Evolutionary conservation across 2,113 vertebrate species (phyloP), one percentile per base, ranked within the genome.

Genomic region (Bos javanicus): DNA sequence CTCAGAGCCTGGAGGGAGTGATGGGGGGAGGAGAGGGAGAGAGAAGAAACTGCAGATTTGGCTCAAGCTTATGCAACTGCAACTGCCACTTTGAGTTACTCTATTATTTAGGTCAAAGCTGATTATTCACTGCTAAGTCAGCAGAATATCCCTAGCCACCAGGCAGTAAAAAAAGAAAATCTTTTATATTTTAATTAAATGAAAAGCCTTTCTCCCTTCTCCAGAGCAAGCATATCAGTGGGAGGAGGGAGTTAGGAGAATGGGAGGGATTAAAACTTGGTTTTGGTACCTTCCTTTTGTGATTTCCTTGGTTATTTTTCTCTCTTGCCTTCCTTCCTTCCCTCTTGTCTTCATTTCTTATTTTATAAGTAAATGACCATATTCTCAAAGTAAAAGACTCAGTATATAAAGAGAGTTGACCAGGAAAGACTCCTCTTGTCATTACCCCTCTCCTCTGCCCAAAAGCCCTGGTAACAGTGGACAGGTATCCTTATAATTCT

Each of bases 91-190:
- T 62, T 74, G 97, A 93, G 93, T 94, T 95, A 94, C 94, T 97
- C 97, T 97, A 98, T 98, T 97, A 98, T 98, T 97, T 97, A 97
- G 98, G 98, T 98, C 98, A 98, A 97, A 98, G 97, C 98, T 97
- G 96, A 98, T 98, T 98, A 98, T 89, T 98, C 97, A 97, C 86
- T 83, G 96, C 98, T 98, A 97, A 98, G 85, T 98, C 98, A 97
- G 98, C 98, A 97, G 82, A 97, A 97, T 97, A 93, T 90, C 87
- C 59, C 84, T 87, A 90, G 89, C 86, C 83, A 83, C 93, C 90
- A 60, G 87, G 91, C 96, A 95, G 80, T 85, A 30, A 87, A 57
- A 87, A 91, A 94, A 90, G 19, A 87, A 87, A 52, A 12, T 78
- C 90, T 89, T 98, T 95, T 91, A 97, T 48, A 67, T 96, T 97